A percentile compares a stretch with the other conserved stretches of the same genome.
These are phyloP conservation scores for Zaprionus davidi DNA, from an alignment of 1,140 invertebrate genomes.

Conservation along the genomic window DNA sequence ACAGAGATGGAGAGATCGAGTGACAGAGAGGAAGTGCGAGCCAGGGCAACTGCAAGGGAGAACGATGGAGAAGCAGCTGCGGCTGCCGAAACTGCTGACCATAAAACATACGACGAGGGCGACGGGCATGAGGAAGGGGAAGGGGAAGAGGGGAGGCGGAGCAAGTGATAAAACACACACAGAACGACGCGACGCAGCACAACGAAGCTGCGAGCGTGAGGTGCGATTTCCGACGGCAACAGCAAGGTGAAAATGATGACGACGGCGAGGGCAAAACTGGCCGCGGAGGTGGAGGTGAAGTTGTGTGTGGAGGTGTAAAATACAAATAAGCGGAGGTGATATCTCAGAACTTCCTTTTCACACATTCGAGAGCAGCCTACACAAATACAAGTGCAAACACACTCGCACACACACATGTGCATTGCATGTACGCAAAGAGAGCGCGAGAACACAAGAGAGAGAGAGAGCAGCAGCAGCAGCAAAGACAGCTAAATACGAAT, in stretches of 20 bases:
- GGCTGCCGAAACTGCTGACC: constrained; percentile 42
- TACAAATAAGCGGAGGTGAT: constrained; percentile 83
- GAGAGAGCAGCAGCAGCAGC: not conserved
- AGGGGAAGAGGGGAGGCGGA: not conserved
- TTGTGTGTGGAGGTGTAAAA: constrained; percentile 71
- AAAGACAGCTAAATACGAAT: not conserved
- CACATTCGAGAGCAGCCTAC: constrained; percentile 76
- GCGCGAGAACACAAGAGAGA: not conserved
- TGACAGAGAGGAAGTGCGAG: constrained; percentile 5
- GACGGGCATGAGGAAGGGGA: not conserved
- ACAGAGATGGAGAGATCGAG: constrained; percentile 9
- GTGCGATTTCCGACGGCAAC: constrained; percentile 47
- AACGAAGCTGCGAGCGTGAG: constrained; percentile 31
- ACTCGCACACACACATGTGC: constrained; percentile 4
- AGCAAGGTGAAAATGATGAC: constrained; percentile 13
- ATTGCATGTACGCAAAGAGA: constrained; percentile 10
- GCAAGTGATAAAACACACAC: constrained; percentile 47
- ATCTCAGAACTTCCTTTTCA: constrained; percentile 82
- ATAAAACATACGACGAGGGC: constrained; percentile 49
- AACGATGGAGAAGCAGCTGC: constrained; percentile 21
- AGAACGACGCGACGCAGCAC: constrained; percentile 18
- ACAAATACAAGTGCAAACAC: constrained; percentile 52
- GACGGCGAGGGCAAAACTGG: constrained; percentile 10
- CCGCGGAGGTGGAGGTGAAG: constrained; percentile 26
- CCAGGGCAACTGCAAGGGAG: constrained; percentile 3